phyloP scores from a whole-genome alignment of 2,797 vertebrate genomes.

The Potorous gilbertii region DNA sequence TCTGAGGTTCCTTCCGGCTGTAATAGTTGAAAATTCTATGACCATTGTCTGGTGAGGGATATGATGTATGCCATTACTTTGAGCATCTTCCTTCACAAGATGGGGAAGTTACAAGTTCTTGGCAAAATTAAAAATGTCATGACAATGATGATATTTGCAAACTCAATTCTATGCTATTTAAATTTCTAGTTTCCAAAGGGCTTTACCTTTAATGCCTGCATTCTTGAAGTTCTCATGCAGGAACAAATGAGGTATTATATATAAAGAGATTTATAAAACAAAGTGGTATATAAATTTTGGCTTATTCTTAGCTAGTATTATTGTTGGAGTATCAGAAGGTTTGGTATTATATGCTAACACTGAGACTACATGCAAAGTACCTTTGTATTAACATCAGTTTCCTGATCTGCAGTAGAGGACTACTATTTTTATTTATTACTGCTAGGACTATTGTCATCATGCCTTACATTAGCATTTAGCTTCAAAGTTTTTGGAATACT shows the following conservation, averaged over 20 bases:
- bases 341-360: neutral
- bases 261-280: neutral
- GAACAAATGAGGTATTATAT: neutral
- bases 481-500: neutral
- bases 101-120: neutral
- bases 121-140: neutral
- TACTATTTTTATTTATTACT: neutral
- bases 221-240: neutral
- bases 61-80: neutral
- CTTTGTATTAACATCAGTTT: neutral
- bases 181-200: neutral
- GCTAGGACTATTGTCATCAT: neutral
- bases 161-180: neutral
- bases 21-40: neutral
- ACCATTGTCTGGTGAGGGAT: neutral
- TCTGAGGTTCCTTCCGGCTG: neutral
- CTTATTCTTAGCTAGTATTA: neutral
- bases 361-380: neutral
- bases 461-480: neutral
- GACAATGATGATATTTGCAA: neutral
- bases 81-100: neutral
- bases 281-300: neutral
- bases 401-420: neutral
- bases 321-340: neutral
- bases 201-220: neutral